A percentile compares a stretch with the other conserved stretches of the same genome.
Evolutionary conservation across 2,113 vertebrate genomes (phyloP).

Genomic region (Enhydra lutris): DNA sequence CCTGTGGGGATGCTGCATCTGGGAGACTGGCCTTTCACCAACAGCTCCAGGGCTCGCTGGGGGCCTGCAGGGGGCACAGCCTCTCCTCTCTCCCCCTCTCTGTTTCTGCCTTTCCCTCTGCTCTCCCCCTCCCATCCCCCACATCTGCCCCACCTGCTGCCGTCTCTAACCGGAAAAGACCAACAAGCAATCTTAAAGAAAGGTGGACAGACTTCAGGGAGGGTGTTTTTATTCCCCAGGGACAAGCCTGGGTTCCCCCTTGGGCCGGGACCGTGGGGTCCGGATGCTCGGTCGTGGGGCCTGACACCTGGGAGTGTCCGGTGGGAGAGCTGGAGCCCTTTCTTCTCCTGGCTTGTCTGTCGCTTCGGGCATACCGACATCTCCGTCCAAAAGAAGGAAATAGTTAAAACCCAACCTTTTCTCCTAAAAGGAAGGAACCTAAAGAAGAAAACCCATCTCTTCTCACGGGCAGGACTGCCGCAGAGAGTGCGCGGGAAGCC

Average conservation of each 20-base stretch:
- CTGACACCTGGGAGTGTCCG: background rate
- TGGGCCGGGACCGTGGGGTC: no score
- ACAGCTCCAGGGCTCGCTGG: background rate
- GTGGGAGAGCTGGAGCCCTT: background rate
- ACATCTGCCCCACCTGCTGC: background rate
- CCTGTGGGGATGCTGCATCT: accelerated
- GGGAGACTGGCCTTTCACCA: background rate
- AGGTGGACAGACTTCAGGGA: background rate
- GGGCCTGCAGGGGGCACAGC: no score
- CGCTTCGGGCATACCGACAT: background rate
- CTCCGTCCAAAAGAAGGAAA: conserved; percentile 12
- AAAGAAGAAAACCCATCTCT: background rate
- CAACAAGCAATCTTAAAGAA: background rate
- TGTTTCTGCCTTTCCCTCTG: background rate
- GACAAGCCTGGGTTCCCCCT: background rate
- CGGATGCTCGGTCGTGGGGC: background rate
- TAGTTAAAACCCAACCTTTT: background rate
- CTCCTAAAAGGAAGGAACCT: background rate
- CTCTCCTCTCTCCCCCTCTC: background rate
- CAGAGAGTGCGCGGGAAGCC: background rate
- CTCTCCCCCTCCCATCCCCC: accelerated
- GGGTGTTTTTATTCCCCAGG: conserved; percentile 9
- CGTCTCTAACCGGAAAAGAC: background rate
- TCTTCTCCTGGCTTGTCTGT: background rate
- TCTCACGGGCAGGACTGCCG: background rate